Conservation (phyloP, 2,113 vertebrate genomes). For the Corythoichthys haematopterus region DNA sequence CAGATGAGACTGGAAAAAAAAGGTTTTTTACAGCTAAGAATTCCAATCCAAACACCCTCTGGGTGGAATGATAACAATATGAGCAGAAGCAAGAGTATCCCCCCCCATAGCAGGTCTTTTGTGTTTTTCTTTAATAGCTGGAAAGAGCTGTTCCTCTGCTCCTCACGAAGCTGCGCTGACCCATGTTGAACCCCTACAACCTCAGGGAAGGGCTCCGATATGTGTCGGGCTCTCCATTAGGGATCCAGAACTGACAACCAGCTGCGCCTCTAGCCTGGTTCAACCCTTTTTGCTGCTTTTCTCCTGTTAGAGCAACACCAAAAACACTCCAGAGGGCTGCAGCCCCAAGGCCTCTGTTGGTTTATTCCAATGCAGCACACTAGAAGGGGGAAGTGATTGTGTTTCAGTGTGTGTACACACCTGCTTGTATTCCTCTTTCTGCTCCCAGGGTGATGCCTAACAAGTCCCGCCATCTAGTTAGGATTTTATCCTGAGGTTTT, state of each 20-base stretch:
- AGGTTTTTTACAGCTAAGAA: constrained; percentile 31
- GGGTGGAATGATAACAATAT: constrained; percentile 49
- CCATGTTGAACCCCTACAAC: constrained; percentile 51
- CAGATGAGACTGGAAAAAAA: constrained; percentile 21
- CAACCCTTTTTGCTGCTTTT: constrained; percentile 19
- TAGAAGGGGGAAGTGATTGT: constrained; percentile 19
- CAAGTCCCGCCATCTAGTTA: constrained; percentile 54
- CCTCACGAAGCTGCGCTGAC: constrained; percentile 42
- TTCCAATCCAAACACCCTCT: constrained; percentile 60
- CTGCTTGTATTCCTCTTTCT: constrained; percentile 33
- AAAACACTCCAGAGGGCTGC: constrained; percentile 51
- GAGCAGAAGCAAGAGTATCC: constrained; percentile 30
- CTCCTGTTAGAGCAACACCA: constrained; percentile 20
- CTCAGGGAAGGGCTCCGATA: constrained; percentile 43
- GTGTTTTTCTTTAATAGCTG: constrained; percentile 57
- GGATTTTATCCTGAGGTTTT: constrained; percentile 58
- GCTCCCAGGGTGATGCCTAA: constrained; percentile 45
- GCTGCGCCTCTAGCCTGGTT: constrained; percentile 57
- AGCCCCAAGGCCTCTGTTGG: constrained; percentile 60
- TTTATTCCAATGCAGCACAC: constrained; percentile 37
- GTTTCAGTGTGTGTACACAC: constrained; percentile 25
- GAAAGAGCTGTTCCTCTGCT: constrained; percentile 54
- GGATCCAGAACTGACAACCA: constrained; percentile 41
- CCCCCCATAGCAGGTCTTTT: constrained; percentile 36
- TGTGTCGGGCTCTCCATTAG: constrained; percentile 52